These are phyloP conservation scores for Chromoteleia sp. DNA, from an alignment of 2,888 invertebrate genomes.

Conservation along the genomic window DNA sequence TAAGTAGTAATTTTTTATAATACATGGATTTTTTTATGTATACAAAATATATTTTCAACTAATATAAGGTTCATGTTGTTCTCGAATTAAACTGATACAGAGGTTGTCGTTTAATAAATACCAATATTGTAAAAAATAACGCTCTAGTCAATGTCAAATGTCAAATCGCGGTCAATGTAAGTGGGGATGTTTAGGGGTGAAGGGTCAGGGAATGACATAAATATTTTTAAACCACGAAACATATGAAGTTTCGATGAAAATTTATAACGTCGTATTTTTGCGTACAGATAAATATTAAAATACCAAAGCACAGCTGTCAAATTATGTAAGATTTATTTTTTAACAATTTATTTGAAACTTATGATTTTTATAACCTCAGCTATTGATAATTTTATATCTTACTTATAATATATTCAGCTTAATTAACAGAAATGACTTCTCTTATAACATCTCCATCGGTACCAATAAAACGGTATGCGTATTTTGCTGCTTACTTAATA, in stretches of 20 bases:
- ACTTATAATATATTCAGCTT: conserved; percentile 36
- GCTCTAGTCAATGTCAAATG: conserved; percentile 37
- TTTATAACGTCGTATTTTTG: conserved; percentile 7
- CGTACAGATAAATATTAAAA: not conserved
- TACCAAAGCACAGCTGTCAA: not conserved
- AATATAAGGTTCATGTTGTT: no score
- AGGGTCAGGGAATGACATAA: conserved; percentile 41
- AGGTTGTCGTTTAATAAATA: not conserved
- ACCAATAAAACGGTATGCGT: conserved; percentile 42
- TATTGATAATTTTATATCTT: conserved; percentile 17
- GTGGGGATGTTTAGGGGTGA: conserved; percentile 35
- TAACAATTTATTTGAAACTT: conserved; percentile 5
- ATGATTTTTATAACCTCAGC: conserved; percentile 40
- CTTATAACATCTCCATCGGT: conserved; percentile 27
- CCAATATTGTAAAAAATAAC: conserved; percentile 6
- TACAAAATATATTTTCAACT: no score
- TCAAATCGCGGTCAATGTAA: conserved; percentile 45
- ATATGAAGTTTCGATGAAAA: conserved; percentile 11
- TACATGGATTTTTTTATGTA: no score
- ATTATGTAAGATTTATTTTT: conserved; percentile 37
- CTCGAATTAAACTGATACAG: no score
- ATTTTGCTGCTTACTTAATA: conserved; percentile 32
- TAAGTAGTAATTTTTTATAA: no score
- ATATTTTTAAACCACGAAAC: conserved; percentile 48
- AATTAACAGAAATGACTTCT: conserved; percentile 52